Evolutionary conservation across 30 jellyfish, hydroid and myxozoan genomes (phyloP), one percentile per base, ranked within the genome.

Genomic region (Rhopilema esculentum): DNA sequence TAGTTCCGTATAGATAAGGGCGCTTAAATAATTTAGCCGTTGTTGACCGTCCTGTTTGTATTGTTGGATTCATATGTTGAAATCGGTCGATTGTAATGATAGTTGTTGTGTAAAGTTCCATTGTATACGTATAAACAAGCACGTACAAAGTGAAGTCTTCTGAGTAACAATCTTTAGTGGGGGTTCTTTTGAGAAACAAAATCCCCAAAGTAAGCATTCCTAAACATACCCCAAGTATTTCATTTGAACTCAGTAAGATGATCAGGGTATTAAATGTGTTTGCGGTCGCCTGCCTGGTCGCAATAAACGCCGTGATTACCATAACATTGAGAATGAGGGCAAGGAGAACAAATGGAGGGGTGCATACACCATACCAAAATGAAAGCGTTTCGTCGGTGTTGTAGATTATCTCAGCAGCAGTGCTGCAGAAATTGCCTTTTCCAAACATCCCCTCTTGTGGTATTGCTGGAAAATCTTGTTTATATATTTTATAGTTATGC

Each of bases 71-170:
- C 83, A 72, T 72, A 27, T 72, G 51, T 27, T 53, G n/a, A 33
- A 16, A 79, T 61, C 89, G 30, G 66, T 79, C 89, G 23, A 28
- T 23, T 0, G 89, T 77, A 19, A 79, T 61, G n/a, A 79, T 50
- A 25, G 62, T 17, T 23, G 86, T 50, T 1, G 40, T 20, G 86
- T 40, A 40, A 40, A 40, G 6, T 12, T 40, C 12, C 6, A 2
- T 40, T 6, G 57, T 40, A 12, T 40, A 12, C 57, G 57, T 12
- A 40, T 2, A 40, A 12, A 40, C 57, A 6, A 40, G 6, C 9
- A 40, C 12, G 57, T n/a, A 40, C 57, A 40, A 2, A 2, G 6
- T 40, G 9, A 6, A 40, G 6, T 40, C 12, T 40, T 40, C 12
- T 12, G 57, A 40, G 57, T 2, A 40, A 40, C 57, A 40, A 12